A percentile compares a stretch with the other conserved stretches of the same genome.
phyloP scores from a whole-genome alignment of 2,888 invertebrate species.

The Drosophila peninsularis region DNA sequence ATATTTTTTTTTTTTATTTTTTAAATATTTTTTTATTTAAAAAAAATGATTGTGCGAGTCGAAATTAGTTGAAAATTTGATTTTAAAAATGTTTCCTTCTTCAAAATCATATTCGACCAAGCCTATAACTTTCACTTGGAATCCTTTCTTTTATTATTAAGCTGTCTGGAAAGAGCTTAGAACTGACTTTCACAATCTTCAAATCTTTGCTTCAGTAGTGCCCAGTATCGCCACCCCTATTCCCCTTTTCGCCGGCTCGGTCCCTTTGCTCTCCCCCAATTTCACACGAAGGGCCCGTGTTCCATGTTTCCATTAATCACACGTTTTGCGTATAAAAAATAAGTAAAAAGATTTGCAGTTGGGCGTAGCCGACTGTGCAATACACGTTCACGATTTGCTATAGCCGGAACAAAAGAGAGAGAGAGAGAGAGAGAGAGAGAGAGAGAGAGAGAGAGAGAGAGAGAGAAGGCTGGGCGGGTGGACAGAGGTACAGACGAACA shows the following conservation, averaged over 20 bases:
- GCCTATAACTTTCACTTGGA: background rate
- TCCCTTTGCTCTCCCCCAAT: background rate
- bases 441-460: no score
- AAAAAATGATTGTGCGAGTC: no score
- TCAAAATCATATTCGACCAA: no score
- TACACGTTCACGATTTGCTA: background rate
- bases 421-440: no score
- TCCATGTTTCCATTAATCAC: constrained; percentile 49
- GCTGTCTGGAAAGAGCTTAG: background rate
- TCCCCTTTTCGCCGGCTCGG: background rate
- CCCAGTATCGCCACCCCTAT: background rate
- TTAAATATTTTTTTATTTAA: no score
- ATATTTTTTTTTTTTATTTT: no score
- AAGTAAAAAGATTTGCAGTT: background rate
- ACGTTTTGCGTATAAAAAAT: constrained; percentile 48
- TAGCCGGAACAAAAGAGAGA: background rate
- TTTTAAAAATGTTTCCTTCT: no score
- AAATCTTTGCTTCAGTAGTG: background rate
- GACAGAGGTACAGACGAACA: no score
- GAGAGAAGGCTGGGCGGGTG: no score
- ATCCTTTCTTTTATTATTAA: background rate
- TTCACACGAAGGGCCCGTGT: constrained; percentile 18
- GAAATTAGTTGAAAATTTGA: no score
- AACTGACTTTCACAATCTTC: background rate
- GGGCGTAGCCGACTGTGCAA: background rate